A percentile compares a stretch with the other conserved stretches of the same genome.
These are phyloP conservation scores for Oxycera nigricornis DNA, from an alignment of 2,888 invertebrate species.

Conservation along the genomic window DNA sequence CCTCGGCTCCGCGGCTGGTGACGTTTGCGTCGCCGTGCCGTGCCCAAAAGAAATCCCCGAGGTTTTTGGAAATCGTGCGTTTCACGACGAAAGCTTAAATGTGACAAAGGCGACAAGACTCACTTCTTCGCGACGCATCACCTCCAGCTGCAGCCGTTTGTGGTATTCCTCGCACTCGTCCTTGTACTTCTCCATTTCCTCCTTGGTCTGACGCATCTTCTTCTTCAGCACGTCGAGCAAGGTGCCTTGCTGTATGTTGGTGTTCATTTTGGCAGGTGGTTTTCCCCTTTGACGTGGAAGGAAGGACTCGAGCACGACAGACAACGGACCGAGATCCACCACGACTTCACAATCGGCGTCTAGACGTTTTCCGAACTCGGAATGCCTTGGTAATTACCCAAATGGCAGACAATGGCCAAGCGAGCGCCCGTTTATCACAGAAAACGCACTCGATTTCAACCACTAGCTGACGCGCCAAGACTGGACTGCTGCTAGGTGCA, in stretches of 20 bases:
- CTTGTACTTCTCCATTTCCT: constrained; percentile 98
- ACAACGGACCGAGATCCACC: neutral
- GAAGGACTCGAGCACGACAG: neutral
- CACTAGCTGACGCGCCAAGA: constrained; percentile 7
- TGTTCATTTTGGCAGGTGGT: constrained; percentile 70
- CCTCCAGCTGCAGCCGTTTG: constrained; percentile 93
- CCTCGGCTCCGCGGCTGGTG: neutral
- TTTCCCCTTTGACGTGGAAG: neutral
- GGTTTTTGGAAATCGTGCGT: constrained; percentile 12
- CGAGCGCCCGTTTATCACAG: neutral
- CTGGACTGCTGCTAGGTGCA: constrained; percentile 18
- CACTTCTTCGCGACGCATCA: constrained; percentile 98
- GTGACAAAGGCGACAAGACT: constrained; percentile 62
- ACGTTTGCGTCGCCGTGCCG: constrained; percentile 10
- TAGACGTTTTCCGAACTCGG: neutral
- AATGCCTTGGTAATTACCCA: neutral
- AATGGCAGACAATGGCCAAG: neutral
- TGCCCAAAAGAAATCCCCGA: neutral
- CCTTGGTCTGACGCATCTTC: constrained; percentile 99
- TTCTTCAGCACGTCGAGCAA: constrained; percentile 97
- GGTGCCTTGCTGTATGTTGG: constrained; percentile 90
- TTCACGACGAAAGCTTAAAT: too few species aligned
- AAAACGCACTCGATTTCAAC: neutral
- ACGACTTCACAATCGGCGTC: neutral
- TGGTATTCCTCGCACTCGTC: constrained; percentile 97